Base-by-base conservation (phyloP, 2,113 vertebrate genomes). In the Chaetura pelagica region DNA sequence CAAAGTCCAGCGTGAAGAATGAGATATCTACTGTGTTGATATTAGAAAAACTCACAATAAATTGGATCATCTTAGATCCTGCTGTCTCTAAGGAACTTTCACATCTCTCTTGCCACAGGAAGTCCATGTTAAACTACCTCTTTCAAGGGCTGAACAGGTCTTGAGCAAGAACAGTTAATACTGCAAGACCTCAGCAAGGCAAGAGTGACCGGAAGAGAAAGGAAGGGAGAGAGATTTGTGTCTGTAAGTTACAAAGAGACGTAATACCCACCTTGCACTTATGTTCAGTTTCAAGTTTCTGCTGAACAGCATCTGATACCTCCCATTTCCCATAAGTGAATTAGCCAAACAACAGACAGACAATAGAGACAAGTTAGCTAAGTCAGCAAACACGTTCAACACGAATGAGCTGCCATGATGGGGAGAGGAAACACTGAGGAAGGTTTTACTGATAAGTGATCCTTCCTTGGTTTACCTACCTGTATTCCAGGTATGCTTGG, bases 231-330 rank as follows among this genome's bases (percentile, higher is more conserved):
- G 7, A 27, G 35, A 86, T 94, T 57, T 83, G n/a, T 92, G 69
- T 80, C 82, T 94, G 80, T 75, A 96, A 94, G 80, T 73, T 51
- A 59, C 16, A 11, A 97, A 90, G 91, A 94, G 96, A 96, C 94
- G 93, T 82, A 96, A 94, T 93, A 81, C 84, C 58, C 54, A 79
- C 83, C 84, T 84, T 95, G 93, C 91, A 87, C 94, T 91, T 91
- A 84, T 17, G 69, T 76, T 77, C 44, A 69, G 96, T 95, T 90
- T 97, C 95, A 95, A 59, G 89, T 98, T 97, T 97, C 96, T 49
- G 59, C 64, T 23, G 87, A 91, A 46, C 62, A 96, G 76, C 96
- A 97, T 93, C 84, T 38, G 96, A 97, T 96, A 96, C 38, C 22
- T 87, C 88, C 81, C 63, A 55, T 96, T 97, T 97, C 96, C 94